Evolutionary conservation across 1,140 invertebrate genomes (phyloP), one percentile per base, ranked within the genome.

Genomic region (Sinonovacula constricta): DNA sequence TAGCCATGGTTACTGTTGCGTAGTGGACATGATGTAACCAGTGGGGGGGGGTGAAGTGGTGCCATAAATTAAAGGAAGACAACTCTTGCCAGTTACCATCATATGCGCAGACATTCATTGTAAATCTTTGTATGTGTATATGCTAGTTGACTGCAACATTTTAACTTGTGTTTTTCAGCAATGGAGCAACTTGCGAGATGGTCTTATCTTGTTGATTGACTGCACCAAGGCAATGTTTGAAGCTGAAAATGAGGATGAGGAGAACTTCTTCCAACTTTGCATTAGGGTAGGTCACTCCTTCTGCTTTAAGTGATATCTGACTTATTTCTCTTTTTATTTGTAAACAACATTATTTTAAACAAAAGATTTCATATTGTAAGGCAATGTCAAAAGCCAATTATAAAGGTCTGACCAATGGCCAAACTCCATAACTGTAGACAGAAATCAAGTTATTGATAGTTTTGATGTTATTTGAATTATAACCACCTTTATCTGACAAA

Each of bases 181-280:
- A n/a, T n/a, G n/a, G 14, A 31, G 22, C n/a, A 66, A 68, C 15
- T 65, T 81, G 33, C 71, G 86, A 74, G 91, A 92, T 90, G 91
- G 91, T 2, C 66, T 92, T 30, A 91, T 92, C 5, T 91, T 92
- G 75, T 76, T 92, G 24, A 86, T 92, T 65, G 92, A 92, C 81
- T 89, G 90, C 51, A 88, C 90, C 1, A 83, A 90, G 62, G 72
- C 84, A 7, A 92, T 92, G 92, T 92, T 92, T 88, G 81, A 88
- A 26, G 72, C 81, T 15, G 83, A 82, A 24, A 83, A 88, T 75
- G 87, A 88, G 26, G 79, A 85, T 34, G 81, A 85, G 49, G 77
- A 82, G 30, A 87, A 81, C 76, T 84, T 87, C 53, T 91, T 91
- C 81, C 86, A 90, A 63, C 65, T 89, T 24, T 90, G 87, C 78